Evolutionary conservation across 2,797 vertebrate genomes (phyloP).

Genomic region (Peromyscus eremicus): DNA sequence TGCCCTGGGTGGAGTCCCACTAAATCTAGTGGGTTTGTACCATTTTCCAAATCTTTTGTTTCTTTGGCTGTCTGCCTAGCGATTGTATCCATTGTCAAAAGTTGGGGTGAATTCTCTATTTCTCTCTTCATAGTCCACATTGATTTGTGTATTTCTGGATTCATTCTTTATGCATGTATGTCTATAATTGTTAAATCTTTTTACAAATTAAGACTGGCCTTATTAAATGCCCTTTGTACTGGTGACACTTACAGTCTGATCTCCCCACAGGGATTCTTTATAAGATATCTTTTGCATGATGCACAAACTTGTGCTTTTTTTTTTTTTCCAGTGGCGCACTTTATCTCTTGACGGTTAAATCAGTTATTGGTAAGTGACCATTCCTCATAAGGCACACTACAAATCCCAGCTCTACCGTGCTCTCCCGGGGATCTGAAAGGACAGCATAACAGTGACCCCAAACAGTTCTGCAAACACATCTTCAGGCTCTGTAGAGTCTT

Average conservation of each 20-base stretch:
- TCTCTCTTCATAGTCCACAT: not conserved
- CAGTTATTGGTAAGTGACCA: not conserved
- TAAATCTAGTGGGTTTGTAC: fast-evolving
- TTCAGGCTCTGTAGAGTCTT: not conserved
- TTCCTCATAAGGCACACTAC: not conserved
- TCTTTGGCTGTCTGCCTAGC: not conserved
- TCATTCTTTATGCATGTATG: not conserved
- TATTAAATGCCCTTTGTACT: not conserved
- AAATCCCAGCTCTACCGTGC: fast-evolving
- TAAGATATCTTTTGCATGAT: not conserved
- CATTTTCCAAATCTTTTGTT: not conserved
- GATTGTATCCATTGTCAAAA: not conserved
- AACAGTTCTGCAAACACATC: not conserved
- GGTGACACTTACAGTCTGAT: not conserved
- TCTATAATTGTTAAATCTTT: not conserved
- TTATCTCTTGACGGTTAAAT: slow-evolving; percentile 1
- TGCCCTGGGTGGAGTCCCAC: not conserved
- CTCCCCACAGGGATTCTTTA: not conserved
- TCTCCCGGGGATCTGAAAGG: fast-evolving
- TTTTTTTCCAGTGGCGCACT: not conserved
- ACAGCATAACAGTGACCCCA: fast-evolving
- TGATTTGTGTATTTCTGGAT: not conserved
- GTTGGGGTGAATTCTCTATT: not conserved
- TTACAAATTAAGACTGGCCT: not conserved
- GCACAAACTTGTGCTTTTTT: not conserved